Base-by-base conservation (phyloP, 2,797 vertebrate genomes). In the Cossypha polioptera region DNA sequence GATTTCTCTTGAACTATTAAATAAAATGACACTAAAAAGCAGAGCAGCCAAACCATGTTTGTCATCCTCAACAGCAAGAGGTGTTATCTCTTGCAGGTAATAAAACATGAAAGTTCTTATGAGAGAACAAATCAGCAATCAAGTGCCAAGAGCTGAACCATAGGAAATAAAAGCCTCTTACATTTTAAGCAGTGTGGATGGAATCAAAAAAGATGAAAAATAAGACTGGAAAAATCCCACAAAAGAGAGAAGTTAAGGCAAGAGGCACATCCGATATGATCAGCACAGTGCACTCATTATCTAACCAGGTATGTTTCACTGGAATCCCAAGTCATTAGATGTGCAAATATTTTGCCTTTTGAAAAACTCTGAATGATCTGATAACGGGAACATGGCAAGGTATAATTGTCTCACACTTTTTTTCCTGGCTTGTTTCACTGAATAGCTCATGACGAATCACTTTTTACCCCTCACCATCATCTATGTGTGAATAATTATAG, bases 401-500 rank as follows among this genome's bases (percentile, higher is more conserved):
- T 72, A 72, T 77, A 88, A 86, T 73, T 92, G 69, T 86, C 29
- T 88, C n/a, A 18, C 59, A 47, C 36, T n/a, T 62, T 92, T 92
- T 78, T 92, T 83, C 40, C 62, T 75, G 33, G 9, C 38, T 88
- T 90, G 68, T 82, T 92, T 54, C 61, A 33, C 54, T 51, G 47
- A 59, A 48, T 65, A 58, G 54, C 21, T 92, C 74, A n/a, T 78
- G 81, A 94, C 22, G 0, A 78, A 86, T 83, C 84, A 66, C 81
- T 93, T 94, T 90, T 96, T 74, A 74, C 40, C 65, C 73, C 85
- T 95, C 31, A 43, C 54, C 85, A 62, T 88, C 72, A 77, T 82
- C 68, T 78, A 88, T 94, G 59, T 48, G 81, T 94, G 88, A 92
- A 85, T 92, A 95, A 95, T 96, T 94, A 91, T 24, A 94, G 54